Percentiles rank a stretch among this genome's conserved stretches.
Evolutionary conservation across 2,888 invertebrate genomes (phyloP).

Genomic region (Tetheella fluctuosa): DNA sequence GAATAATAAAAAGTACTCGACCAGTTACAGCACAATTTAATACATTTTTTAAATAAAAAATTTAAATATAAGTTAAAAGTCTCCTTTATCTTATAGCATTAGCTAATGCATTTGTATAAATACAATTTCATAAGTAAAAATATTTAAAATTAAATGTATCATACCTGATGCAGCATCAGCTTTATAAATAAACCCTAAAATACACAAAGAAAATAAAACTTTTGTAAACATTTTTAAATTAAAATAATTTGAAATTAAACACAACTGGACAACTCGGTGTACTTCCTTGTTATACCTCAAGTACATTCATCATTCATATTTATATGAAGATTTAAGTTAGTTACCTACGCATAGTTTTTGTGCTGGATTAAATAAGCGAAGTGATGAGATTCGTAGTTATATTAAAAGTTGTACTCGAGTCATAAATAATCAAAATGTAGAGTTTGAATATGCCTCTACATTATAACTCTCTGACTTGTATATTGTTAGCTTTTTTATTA

Average conservation of each 20-base stretch:
- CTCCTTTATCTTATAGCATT: no score
- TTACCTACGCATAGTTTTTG: not conserved
- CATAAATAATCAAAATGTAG: not conserved
- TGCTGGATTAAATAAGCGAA: not conserved
- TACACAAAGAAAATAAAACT: not conserved
- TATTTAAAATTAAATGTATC: not conserved
- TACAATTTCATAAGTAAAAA: no score
- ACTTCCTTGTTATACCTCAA: constrained; percentile 4
- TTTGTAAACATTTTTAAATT: constrained; percentile 1
- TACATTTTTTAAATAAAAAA: no score
- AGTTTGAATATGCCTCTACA: no score
- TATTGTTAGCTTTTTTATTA: no score
- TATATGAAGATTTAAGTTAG: not conserved
- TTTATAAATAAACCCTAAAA: constrained; percentile 4
- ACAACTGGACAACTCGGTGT: constrained; percentile 11
- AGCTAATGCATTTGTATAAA: no score
- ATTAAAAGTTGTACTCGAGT: constrained; percentile 1
- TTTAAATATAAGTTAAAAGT: no score
- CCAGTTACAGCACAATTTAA: no score
- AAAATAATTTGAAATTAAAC: not conserved
- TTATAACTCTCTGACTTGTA: no score
- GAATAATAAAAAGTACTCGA: no score
- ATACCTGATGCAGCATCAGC: constrained; percentile 5
- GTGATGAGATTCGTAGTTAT: not conserved
- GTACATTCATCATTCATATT: not conserved